phyloP scores from a whole-genome alignment of 2,113 vertebrate genomes.

The Montifringilla adamsi region DNA sequence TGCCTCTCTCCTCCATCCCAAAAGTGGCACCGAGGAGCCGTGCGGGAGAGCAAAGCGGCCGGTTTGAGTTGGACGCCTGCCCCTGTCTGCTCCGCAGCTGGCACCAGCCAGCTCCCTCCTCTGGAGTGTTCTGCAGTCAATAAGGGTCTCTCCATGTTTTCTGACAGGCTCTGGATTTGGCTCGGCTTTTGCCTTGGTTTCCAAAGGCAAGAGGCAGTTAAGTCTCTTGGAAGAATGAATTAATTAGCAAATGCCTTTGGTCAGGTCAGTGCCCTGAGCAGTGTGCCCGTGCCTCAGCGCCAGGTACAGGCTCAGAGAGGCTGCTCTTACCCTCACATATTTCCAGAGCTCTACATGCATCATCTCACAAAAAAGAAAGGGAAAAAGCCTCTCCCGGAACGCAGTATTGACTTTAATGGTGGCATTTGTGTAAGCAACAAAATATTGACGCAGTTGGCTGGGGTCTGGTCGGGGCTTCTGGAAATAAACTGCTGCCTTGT shows the following conservation, averaged over 20 bases:
- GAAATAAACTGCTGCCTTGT: conserved; percentile 76
- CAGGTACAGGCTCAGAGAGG: not conserved
- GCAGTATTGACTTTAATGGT: conserved; percentile 40
- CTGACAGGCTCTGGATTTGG: conserved; percentile 31
- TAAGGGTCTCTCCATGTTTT: conserved; percentile 15
- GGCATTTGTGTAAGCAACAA: conserved; percentile 67
- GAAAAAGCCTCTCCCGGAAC: conserved; percentile 13
- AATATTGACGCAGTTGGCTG: conserved; percentile 71
- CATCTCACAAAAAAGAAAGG: conserved; percentile 5
- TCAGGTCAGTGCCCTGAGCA: conserved; percentile 37
- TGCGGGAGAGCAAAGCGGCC: rapidly evolving
- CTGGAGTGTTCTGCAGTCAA: not conserved
- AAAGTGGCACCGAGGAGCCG: rapidly evolving
- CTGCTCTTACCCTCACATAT: not conserved
- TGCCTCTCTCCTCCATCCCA: not conserved
- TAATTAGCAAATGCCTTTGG: conserved; percentile 63
- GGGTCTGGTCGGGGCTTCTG: conserved; percentile 51
- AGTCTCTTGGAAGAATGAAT: conserved; percentile 58
- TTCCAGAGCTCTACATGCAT: conserved; percentile 5
- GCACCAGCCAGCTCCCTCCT: not conserved
- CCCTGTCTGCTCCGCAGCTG: rapidly evolving
- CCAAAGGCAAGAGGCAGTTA: conserved; percentile 52
- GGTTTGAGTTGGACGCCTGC: not conserved
- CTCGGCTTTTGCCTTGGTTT: conserved; percentile 23
- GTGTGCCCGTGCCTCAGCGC: not conserved